Evolutionary conservation across 1,140 invertebrate species (phyloP), one percentile per base, ranked within the genome.

Genomic region (Bombus fervidus): DNA sequence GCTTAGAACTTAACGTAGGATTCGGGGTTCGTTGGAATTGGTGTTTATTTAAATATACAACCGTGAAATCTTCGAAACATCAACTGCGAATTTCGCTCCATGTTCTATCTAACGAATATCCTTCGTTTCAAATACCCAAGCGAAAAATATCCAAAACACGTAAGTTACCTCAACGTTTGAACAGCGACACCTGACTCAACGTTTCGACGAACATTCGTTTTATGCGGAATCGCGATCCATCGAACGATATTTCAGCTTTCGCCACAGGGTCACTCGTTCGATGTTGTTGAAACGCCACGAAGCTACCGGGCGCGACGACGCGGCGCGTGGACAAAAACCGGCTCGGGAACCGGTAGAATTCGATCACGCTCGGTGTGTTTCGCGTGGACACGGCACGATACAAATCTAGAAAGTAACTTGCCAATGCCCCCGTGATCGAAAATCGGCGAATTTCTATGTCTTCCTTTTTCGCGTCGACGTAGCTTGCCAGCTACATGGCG

Each of bases 341-440:
- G 88, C 73, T 81, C 18, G 39, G 62, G 25, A 88, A 88, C 88
- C 83, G 87, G 87, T 86, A 89, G 83, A 88, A 89, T 88, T 89
- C 78, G 22, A 39, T 18, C 22, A 28, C 22, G 22, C 9, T 68
- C 66, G 18, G 31, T 8, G 75, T 13, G 34, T 87, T 84, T 69
- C 71, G 31, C 75, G 59, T 10, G 22, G 59, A 22, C 25, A 37
- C 37, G 22, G 6, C 31, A n/a, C 13, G 39, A 15, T 28, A 18
- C 59, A 41, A n/a, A 31, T 66, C 31, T 59, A 66, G 82, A 57
- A 69, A 69, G 25, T 47, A 15, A 57, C 57, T 47, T 10, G 10
- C n/a, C 28, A 69, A 78, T 77, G 77, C 59, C n/a, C 47, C 18
- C 37, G 8, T 34, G 25, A 22, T 12, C 66, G 83, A 73, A 80